phyloP scores from a whole-genome alignment of 2,113 vertebrate genomes.

The Syngnathus typhle region DNA sequence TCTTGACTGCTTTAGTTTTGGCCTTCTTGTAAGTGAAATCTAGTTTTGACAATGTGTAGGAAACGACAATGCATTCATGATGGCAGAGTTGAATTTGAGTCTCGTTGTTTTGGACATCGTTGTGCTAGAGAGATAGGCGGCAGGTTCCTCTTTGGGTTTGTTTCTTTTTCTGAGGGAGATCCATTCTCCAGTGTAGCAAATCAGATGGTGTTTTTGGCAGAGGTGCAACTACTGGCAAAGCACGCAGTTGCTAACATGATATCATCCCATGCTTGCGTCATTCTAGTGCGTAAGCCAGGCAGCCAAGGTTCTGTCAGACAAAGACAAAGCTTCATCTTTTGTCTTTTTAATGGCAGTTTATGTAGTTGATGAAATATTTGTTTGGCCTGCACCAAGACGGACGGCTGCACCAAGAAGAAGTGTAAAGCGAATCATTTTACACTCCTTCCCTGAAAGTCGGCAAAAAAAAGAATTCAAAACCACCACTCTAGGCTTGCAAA shows the following conservation, averaged over 20 bases:
- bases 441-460: not conserved
- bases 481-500: not conserved
- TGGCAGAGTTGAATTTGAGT: not conserved
- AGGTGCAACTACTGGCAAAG: slow-evolving; percentile 2
- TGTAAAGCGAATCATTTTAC: not conserved
- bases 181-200: slow-evolving; percentile 7
- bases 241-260: slow-evolving; percentile 13
- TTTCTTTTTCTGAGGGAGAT: slow-evolving; percentile 9
- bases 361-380: not conserved
- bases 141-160: slow-evolving; percentile 20
- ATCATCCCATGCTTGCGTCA: slow-evolving; percentile 18
- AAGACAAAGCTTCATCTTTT: slow-evolving; percentile 8
- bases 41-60: not conserved
- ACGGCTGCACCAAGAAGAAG: too few relatives aligned
- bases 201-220: slow-evolving; percentile 6
- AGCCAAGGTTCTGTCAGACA: slow-evolving; percentile 16
- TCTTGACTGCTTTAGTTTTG: slow-evolving; percentile 6
- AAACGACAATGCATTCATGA: not conserved
- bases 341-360: not conserved
- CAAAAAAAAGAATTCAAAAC: not conserved
- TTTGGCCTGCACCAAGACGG: not conserved
- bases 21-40: not conserved
- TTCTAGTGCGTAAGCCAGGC: slow-evolving; percentile 16
- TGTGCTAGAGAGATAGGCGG: slow-evolving; percentile 20
- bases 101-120: not conserved